These are phyloP conservation scores for Heliconius charithonia DNA, from an alignment of 2,888 invertebrate species.

Conservation along the genomic window DNA sequence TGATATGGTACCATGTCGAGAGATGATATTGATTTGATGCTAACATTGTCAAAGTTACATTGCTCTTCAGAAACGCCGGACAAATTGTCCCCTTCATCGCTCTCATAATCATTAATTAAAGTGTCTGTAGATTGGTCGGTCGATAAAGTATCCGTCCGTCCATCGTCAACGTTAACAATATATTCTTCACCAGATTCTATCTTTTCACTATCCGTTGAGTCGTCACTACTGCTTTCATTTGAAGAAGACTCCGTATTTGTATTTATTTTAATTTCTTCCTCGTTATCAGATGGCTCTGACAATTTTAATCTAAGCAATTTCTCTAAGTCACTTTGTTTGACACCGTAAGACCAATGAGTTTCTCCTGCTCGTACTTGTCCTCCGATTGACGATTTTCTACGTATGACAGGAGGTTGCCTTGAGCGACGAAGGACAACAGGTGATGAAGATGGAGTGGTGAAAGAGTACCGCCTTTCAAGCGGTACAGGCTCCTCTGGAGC, in stretches of 20 bases:
- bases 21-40: slow-evolving; percentile 79
- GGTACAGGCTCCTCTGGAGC: slow-evolving; percentile 54
- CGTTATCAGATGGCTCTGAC: slow-evolving; percentile 73
- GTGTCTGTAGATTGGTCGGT: slow-evolving; percentile 79
- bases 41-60: slow-evolving; percentile 80
- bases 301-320: slow-evolving; percentile 73
- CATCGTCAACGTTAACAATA: slow-evolving; percentile 68
- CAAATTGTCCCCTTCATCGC: slow-evolving; percentile 69
- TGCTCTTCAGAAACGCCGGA: slow-evolving; percentile 72
- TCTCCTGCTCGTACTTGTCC: slow-evolving; percentile 66
- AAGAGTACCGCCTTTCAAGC: slow-evolving; percentile 67
- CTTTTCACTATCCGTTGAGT: slow-evolving; percentile 67
- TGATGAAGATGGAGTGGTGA: slow-evolving; percentile 69
- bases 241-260: slow-evolving; percentile 47
- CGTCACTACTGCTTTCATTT: slow-evolving; percentile 61
- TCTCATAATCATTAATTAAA: slow-evolving; percentile 74
- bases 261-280: slow-evolving; percentile 63
- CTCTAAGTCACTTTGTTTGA: slow-evolving; percentile 77
- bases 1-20: slow-evolving; percentile 81
- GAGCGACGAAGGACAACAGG: slow-evolving; percentile 69
- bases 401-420: slow-evolving; percentile 76
- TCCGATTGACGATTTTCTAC: slow-evolving; percentile 71
- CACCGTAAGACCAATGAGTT: slow-evolving; percentile 79
- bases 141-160: slow-evolving; percentile 71
- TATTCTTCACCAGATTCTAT: slow-evolving; percentile 67